Conservation (phyloP, 2,113 vertebrate genomes). For the Mionectes macconnelli region DNA sequence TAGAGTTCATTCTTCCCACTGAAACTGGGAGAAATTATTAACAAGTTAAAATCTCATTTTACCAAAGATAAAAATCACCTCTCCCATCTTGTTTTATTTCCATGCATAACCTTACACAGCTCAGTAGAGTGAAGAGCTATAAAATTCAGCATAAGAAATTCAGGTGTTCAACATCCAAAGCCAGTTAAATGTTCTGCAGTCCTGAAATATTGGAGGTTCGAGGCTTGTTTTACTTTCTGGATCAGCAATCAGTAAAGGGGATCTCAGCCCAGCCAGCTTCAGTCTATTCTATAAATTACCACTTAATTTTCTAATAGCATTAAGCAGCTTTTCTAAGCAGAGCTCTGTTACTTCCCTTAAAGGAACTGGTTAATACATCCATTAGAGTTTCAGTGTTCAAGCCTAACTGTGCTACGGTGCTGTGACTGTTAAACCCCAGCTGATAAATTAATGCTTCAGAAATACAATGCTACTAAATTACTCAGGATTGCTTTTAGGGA, state of each 20-base stretch:
- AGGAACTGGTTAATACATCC: not conserved
- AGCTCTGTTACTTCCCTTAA: not conserved
- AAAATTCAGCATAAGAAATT: not conserved
- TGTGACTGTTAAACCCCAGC: not conserved
- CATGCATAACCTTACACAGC: not conserved
- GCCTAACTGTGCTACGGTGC: not conserved
- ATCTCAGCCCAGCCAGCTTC: not conserved
- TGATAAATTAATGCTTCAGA: not conserved
- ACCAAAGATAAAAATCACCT: not conserved
- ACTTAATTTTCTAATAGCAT: constrained; percentile 45
- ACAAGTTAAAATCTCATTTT: not conserved
- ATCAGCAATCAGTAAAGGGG: not conserved
- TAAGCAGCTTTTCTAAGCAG: not conserved
- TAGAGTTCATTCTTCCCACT: not conserved
- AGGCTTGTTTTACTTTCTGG: not conserved
- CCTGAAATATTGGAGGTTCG: not conserved
- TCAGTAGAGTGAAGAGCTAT: not conserved
- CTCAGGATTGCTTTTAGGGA: not conserved
- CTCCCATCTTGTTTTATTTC: not conserved
- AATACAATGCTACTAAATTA: not conserved
- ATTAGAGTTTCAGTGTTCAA: not conserved
- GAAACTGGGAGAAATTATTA: not conserved
- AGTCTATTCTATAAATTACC: constrained; percentile 13
- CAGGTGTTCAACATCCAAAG: not conserved
- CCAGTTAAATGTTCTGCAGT: too few species aligned